phyloP scores from a whole-genome alignment of 1,140 invertebrate species.

The Tachypleus tridentatus region DNA sequence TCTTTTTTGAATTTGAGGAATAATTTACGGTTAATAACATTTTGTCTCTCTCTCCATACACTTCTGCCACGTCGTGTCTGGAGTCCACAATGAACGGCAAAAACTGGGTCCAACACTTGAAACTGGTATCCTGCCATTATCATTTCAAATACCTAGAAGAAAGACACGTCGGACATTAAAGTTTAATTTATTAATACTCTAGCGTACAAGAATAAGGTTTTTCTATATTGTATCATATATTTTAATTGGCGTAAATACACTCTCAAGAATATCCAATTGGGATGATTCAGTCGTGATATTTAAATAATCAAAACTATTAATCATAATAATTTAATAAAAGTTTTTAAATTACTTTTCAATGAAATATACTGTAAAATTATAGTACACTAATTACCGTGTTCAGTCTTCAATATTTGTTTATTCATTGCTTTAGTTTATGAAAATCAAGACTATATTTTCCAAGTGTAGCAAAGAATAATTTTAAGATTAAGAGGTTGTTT shows the following conservation, averaged over 20 bases:
- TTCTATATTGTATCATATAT: neutral
- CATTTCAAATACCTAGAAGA: constrained; percentile 81
- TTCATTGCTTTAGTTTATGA: no score
- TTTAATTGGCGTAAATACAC: neutral
- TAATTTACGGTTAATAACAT: constrained; percentile 62
- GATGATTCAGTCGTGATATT: neutral
- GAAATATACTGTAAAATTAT: no score
- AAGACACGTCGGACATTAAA: constrained; percentile 10
- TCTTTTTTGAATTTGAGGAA: constrained; percentile 75
- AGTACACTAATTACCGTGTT: no score
- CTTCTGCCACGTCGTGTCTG: constrained; percentile 56
- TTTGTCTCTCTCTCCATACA: constrained; percentile 70
- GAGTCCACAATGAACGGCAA: constrained; percentile 80
- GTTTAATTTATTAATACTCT: neutral
- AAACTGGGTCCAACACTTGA: constrained; percentile 74
- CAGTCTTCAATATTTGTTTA: no score
- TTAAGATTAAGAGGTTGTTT: no score
- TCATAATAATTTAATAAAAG: no score
- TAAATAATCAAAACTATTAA: neutral
- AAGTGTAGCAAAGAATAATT: no score
- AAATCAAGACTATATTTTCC: no score
- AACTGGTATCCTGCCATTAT: constrained; percentile 79
- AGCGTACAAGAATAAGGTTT: neutral
- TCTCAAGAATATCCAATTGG: neutral
- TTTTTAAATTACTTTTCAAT: no score